phyloP scores from a whole-genome alignment of 2,888 invertebrate species.

The Abrostola tripartita region DNA sequence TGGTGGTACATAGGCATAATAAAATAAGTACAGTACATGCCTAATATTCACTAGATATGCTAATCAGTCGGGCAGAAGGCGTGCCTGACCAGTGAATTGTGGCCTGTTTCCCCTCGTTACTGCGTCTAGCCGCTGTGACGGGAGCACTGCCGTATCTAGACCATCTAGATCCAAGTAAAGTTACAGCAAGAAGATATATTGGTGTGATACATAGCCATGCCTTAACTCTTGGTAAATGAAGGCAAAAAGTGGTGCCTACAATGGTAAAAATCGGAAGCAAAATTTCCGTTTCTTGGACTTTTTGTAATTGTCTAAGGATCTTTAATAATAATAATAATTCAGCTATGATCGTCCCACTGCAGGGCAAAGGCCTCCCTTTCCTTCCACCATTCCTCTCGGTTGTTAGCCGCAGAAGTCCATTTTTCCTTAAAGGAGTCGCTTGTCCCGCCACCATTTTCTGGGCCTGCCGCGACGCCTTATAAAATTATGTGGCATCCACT shows the following conservation, averaged over 20 bases:
- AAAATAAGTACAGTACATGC: constrained; percentile 14
- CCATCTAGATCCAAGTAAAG: constrained; percentile 61
- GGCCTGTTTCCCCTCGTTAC: constrained; percentile 75
- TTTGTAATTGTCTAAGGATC: too few species aligned
- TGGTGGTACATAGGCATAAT: not conserved
- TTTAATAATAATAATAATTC: too few species aligned
- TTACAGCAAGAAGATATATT: constrained; percentile 41
- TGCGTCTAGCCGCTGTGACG: constrained; percentile 80
- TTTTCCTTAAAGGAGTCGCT: too few species aligned
- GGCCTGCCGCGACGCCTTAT: too few species aligned
- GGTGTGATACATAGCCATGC: constrained; percentile 20
- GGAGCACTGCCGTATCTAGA: constrained; percentile 71
- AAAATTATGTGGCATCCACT: too few species aligned
- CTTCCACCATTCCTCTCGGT: too few species aligned
- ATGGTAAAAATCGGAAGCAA: too few species aligned
- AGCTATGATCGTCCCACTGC: too few species aligned
- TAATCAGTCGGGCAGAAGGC: constrained; percentile 51
- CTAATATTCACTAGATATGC: constrained; percentile 36
- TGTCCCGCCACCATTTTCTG: too few species aligned
- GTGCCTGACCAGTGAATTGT: constrained; percentile 67
- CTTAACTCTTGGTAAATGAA: constrained; percentile 4
- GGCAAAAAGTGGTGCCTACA: not conserved
- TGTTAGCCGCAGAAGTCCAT: too few species aligned
- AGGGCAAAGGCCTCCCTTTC: too few species aligned
- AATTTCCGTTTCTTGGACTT: too few species aligned